Evolutionary conservation across 37 sponge, comb jelly and placozoan genomes (phyloP).

Genomic region (Halichondria panicea): DNA sequence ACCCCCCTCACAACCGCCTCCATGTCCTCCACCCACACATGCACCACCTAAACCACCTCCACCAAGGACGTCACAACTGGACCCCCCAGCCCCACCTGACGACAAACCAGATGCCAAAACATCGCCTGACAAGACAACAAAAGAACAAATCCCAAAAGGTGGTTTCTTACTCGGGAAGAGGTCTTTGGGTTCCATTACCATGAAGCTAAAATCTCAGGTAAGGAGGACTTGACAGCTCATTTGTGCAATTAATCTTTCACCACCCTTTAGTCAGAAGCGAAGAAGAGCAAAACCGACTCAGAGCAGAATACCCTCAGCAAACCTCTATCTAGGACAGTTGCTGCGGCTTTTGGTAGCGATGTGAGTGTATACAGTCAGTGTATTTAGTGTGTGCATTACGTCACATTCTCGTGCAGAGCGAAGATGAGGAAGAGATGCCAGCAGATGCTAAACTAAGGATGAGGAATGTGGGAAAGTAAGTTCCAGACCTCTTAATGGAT

Average conservation of each 20-base stretch:
- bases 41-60: neutral
- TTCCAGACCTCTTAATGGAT: no score
- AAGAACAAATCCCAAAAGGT: no score
- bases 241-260: neutral
- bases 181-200: constrained; percentile 3
- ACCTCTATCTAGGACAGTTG: constrained; percentile 8
- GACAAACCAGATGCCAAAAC: neutral
- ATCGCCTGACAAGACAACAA: neutral
- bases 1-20: neutral
- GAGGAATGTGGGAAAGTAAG: constrained; percentile 76
- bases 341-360: constrained; percentile 61
- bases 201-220: constrained; percentile 46
- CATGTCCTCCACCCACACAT: neutral
- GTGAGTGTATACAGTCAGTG: no score
- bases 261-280: neutral
- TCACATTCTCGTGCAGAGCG: constrained; percentile 48
- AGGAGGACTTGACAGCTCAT: neutral
- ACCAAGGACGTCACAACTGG: neutral
- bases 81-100: neutral
- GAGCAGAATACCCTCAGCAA: neutral
- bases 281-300: constrained; percentile 21
- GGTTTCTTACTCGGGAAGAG: constrained; percentile 19
- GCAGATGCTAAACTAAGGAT: constrained; percentile 73
- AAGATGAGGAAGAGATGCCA: constrained; percentile 85
- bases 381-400: neutral